Evolutionary conservation across 2,113 vertebrate species (phyloP).

Genomic region (Arothron firmamentum): DNA sequence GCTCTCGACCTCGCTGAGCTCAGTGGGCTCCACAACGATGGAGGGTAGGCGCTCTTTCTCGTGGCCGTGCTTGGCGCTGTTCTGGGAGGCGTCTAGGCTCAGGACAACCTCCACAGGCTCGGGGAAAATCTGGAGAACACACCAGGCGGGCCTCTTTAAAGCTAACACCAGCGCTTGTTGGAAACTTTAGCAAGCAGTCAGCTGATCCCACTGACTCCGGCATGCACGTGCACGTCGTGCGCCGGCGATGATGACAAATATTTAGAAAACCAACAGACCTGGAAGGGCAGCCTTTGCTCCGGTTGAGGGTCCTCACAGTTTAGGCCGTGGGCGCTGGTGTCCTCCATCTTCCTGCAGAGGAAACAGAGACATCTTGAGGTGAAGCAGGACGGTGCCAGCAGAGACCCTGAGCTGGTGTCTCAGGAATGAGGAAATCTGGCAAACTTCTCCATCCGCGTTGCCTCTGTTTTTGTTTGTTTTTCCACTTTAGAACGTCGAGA

Average conservation of each 20-base stretch:
- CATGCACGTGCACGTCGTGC: no score
- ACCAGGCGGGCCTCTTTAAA: no score
- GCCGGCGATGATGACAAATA: no score
- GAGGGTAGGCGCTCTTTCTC: slow-evolving; percentile 77
- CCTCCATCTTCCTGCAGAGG: slow-evolving; percentile 59
- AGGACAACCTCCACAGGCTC: slow-evolving; percentile 71
- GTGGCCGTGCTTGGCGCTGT: slow-evolving; percentile 43
- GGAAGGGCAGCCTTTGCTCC: slow-evolving; percentile 63
- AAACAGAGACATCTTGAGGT: slow-evolving; percentile 5
- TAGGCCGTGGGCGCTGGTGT: slow-evolving; percentile 43
- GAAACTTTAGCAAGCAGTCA: no score
- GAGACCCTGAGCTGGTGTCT: neutral
- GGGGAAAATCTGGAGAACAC: slow-evolving; percentile 74
- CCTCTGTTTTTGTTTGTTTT: neutral
- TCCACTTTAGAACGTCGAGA: neutral
- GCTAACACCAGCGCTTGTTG: neutral
- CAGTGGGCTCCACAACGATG: slow-evolving; percentile 80
- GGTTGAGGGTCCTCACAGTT: slow-evolving; percentile 60
- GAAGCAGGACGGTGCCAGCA: neutral
- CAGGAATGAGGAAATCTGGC: neutral
- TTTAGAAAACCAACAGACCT: slow-evolving; percentile 40
- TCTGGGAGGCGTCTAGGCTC: slow-evolving; percentile 45
- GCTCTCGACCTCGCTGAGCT: slow-evolving; percentile 79
- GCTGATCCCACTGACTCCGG: neutral
- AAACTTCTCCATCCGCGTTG: no score